Evolutionary conservation across 2,113 vertebrate species (phyloP).

Genomic region (Strix uralensis): DNA sequence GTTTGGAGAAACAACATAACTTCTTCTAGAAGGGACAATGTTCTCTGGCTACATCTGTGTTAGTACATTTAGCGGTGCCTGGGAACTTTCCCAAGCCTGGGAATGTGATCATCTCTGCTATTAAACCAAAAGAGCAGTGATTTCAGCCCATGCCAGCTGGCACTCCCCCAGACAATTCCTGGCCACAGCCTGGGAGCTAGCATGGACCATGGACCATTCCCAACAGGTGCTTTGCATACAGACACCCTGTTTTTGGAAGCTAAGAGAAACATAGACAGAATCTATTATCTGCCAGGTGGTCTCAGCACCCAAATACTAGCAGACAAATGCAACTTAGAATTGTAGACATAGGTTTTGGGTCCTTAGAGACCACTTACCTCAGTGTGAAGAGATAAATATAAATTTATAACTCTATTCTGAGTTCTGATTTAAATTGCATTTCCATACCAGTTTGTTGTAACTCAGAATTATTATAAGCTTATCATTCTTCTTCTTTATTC

Average conservation of each 20-base stretch:
- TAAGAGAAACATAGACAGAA: neutral
- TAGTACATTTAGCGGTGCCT: neutral
- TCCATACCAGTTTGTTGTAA: conserved; percentile 46
- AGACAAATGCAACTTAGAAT: conserved; percentile 12
- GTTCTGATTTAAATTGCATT: conserved; percentile 69
- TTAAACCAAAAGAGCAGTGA: neutral
- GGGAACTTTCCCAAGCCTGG: neutral
- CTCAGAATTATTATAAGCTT: conserved; percentile 49
- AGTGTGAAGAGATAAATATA: neutral
- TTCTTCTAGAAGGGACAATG: neutral
- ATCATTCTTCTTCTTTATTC: conserved; percentile 58
- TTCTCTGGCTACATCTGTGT: neutral
- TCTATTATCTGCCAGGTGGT: neutral
- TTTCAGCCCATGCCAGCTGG: conserved; percentile 14
- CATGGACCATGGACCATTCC: neutral
- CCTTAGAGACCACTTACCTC: conserved; percentile 4
- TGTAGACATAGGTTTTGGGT: neutral
- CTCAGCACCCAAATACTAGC: neutral
- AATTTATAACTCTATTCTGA: conserved; percentile 41
- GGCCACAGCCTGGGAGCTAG: neutral
- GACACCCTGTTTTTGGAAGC: neutral
- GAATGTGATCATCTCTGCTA: neutral
- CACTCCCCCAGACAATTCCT: neutral
- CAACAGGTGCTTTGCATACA: neutral
- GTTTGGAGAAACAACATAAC: neutral